phyloP scores from a whole-genome alignment of 2,888 invertebrate genomes.

The Blastobasis lacticolella region DNA sequence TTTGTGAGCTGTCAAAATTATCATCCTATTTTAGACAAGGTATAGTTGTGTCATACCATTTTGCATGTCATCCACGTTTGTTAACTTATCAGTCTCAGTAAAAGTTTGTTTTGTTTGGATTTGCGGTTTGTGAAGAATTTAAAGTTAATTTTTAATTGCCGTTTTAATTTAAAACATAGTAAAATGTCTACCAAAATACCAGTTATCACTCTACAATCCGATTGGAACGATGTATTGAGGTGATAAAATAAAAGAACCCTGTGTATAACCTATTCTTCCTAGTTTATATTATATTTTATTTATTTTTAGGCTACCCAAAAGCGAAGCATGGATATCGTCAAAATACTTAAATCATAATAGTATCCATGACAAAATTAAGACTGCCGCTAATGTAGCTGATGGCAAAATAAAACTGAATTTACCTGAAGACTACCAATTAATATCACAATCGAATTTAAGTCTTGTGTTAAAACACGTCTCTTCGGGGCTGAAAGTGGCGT shows the following conservation, averaged over 20 bases:
- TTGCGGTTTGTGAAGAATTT: too few species aligned
- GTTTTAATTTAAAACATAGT: neutral
- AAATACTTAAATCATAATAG: constrained; percentile 56
- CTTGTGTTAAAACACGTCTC: constrained; percentile 57
- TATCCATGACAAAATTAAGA: constrained; percentile 52
- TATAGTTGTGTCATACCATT: too few species aligned
- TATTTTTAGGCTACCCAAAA: constrained; percentile 53
- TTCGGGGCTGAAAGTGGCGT: constrained; percentile 58
- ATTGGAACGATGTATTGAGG: constrained; percentile 70
- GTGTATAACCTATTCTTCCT: neutral
- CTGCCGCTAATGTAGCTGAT: constrained; percentile 39
- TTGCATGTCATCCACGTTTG: too few species aligned
- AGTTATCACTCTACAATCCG: constrained; percentile 64
- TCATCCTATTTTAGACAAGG: too few species aligned
- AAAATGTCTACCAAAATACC: constrained; percentile 42
- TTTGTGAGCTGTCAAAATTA: too few species aligned
- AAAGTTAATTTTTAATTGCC: too few species aligned
- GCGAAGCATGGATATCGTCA: constrained; percentile 66
- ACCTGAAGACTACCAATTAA: constrained; percentile 51
- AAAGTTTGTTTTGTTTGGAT: too few species aligned
- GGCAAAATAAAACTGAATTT: constrained; percentile 56
- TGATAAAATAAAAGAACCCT: neutral
- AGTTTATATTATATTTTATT: constrained; percentile 1
- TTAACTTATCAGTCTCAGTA: too few species aligned
- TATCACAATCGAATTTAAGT: constrained; percentile 50